phyloP scores from a whole-genome alignment of 2,888 invertebrate genomes.

The Cactoblastis cactorum region DNA sequence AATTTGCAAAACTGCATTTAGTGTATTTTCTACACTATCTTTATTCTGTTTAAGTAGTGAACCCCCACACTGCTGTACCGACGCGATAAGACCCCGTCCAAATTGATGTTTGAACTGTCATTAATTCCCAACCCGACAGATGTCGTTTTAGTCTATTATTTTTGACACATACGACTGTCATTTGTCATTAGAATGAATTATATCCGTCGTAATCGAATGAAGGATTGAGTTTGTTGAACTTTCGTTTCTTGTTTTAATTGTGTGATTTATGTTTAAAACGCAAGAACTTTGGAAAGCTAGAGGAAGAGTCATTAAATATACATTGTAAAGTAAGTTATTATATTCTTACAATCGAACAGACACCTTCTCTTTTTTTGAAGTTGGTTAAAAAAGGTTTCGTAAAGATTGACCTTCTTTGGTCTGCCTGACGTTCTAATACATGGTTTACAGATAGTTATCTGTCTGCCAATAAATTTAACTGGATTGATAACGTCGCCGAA shows the following conservation, averaged over 20 bases:
- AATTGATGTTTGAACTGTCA: conserved; percentile 77
- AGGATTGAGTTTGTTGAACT: conserved; percentile 40
- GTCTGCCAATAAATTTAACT: too few species aligned
- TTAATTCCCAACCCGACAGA: conserved; percentile 69
- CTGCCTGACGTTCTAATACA: too few species aligned
- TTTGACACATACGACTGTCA: conserved; percentile 71
- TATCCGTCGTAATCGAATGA: conserved; percentile 38
- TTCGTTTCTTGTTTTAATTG: conserved; percentile 16
- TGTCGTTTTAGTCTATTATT: conserved; percentile 72
- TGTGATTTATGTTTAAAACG: background rate
- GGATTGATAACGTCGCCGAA: too few species aligned
- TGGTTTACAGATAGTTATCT: too few species aligned
- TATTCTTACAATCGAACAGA: too few species aligned
- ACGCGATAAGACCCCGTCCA: conserved; percentile 61
- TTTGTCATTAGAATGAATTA: conserved; percentile 62
- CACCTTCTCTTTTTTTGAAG: too few species aligned
- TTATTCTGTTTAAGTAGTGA: conserved; percentile 34
- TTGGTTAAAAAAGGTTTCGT: too few species aligned
- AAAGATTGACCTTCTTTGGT: too few species aligned
- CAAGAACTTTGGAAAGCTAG: background rate
- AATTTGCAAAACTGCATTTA: background rate
- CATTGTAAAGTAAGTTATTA: too few species aligned
- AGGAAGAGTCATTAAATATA: too few species aligned
- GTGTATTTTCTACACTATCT: background rate
- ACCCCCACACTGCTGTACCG: conserved; percentile 49